These are phyloP conservation scores for Tragelaphus strepsiceros DNA, from an alignment of 2,113 vertebrate genomes.

Conservation along the genomic window DNA sequence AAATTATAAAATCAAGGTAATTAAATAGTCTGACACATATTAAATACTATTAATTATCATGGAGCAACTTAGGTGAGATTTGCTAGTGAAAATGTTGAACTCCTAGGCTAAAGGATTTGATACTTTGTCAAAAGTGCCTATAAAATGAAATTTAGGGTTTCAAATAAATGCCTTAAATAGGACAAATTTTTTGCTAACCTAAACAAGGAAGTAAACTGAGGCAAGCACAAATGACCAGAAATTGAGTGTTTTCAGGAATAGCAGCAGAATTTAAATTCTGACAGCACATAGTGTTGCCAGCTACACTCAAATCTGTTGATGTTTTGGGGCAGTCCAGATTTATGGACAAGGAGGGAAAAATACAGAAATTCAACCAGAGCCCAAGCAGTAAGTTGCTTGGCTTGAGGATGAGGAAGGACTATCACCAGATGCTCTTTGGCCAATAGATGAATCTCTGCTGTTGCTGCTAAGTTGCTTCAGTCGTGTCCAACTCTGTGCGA, in stretches of 20 bases:
- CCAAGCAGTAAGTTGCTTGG: not conserved
- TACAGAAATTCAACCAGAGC: not conserved
- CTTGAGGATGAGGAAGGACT: not conserved
- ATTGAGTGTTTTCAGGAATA: not conserved
- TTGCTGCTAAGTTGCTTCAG: no score
- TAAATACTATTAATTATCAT: not conserved
- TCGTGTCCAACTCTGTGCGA: no score
- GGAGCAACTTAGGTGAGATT: not conserved
- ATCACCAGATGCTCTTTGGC: not conserved
- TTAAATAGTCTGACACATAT: not conserved
- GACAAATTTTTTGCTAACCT: not conserved
- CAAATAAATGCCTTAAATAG: not conserved
- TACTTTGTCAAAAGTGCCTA: not conserved
- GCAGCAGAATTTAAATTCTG: not conserved
- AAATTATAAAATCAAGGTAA: not conserved
- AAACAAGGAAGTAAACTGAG: not conserved
- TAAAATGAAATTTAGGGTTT: not conserved
- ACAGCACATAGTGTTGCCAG: not conserved
- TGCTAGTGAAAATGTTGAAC: not conserved
- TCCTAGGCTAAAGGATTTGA: not conserved
- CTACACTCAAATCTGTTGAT: fast-evolving
- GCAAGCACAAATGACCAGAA: no score
- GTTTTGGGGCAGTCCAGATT: not conserved
- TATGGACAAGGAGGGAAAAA: not conserved
- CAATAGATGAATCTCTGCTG: not conserved